These are phyloP conservation scores for Marisa cornuarietis DNA, from an alignment of 1,140 invertebrate genomes.

Conservation along the genomic window DNA sequence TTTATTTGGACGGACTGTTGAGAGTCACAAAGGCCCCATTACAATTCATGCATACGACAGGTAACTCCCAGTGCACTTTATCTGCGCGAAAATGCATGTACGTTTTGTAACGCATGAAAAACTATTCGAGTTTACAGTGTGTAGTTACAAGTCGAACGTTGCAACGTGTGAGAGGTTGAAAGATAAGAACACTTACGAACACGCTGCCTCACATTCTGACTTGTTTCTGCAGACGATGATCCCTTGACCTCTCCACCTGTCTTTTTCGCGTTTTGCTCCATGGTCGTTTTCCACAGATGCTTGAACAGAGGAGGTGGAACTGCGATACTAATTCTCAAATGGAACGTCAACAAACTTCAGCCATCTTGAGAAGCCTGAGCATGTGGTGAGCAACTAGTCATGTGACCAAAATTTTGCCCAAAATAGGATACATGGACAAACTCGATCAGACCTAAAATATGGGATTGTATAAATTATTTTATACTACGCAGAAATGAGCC, in stretches of 20 bases:
- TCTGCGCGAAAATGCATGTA: not conserved
- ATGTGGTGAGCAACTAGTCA: too few species aligned
- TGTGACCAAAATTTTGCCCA: too few species aligned
- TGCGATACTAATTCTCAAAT: not conserved
- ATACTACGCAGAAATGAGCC: too few species aligned
- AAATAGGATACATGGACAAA: too few species aligned
- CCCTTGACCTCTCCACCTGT: constrained; percentile 7
- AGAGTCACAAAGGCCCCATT: too few species aligned
- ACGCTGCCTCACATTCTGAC: not conserved
- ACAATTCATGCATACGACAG: too few species aligned
- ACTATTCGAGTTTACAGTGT: not conserved
- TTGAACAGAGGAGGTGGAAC: not conserved
- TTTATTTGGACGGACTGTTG: too few species aligned
- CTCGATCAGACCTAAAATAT: too few species aligned
- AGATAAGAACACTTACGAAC: constrained; percentile 16
- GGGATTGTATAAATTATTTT: too few species aligned
- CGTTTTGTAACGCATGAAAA: not conserved
- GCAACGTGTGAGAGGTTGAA: not conserved
- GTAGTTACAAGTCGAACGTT: not conserved
- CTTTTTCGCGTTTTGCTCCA: constrained; percentile 4
- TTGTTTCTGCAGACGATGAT: not conserved
- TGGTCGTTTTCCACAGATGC: not conserved
- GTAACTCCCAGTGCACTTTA: not conserved
- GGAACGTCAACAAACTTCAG: constrained; percentile 5
- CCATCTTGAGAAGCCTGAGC: constrained; percentile 4